Base-by-base conservation (phyloP, 2,113 vertebrate species). In the Phaethon lepturus region DNA sequence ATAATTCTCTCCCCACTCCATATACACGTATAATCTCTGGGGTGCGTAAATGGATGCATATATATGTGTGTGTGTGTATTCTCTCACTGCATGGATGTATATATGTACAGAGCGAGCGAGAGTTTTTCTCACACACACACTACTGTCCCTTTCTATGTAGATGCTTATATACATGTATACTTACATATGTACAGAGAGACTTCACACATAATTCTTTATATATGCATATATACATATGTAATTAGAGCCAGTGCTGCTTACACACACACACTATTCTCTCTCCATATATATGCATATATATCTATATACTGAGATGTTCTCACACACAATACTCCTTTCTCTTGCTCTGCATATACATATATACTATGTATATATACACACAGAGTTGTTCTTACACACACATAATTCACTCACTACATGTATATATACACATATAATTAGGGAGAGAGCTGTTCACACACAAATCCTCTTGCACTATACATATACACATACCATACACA, bases 1-100 rank as follows among this genome's bases (percentile, higher is more conserved):
- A 2, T n/a, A 31, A 13, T 13, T 26, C 19, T 52, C 64, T 33
- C 49, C 18, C 24, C 22, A 9, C 28, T 14, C 56, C 59, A 14
- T 47, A 24, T 6, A 71, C 45, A 3, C 24, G 28, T 31, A 9
- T 50, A 6, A 52, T 74, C 22, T 56, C 40, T 28, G 47, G 20
- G 24, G 42, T 67, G 13, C 24, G n/a, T 17, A 28, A 25, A 53
- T 7, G 3, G 7, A 4, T 29, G 35, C 10, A 10, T 19, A 4
- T 4, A 2, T 13, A 2, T 9, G 5, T 15, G 28, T 28, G 17
- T 7, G 15, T 45, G 4, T 38, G 3, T 45, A 23, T 38, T 29
- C 8, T 45, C 56, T 79, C 23, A 64, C 13, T 63, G 7, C 23
- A 4, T 55, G 66, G n/a, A 16, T 6, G 29, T 49, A 69, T 4